Evolutionary conservation across 2,113 vertebrate species (phyloP), one percentile per base, ranked within the genome.

Genomic region (Hystrix cristata): DNA sequence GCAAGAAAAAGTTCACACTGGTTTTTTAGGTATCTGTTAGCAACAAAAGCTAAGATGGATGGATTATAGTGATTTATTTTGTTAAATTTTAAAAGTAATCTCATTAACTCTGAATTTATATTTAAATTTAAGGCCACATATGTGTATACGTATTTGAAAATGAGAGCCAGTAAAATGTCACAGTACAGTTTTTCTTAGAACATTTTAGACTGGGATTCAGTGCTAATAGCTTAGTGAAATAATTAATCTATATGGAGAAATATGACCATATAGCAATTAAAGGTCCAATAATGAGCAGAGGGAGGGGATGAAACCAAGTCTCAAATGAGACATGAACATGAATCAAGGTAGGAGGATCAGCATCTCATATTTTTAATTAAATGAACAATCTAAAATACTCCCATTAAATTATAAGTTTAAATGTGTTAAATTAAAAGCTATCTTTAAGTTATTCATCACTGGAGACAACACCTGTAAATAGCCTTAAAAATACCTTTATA

Each of bases 101-200:
- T 83, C 34, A 93, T 72, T 92, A 38, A 87, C 51, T 89, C 11
- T 69, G 16, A 92, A 83, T 65, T 71, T 87, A 60, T 57, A 87
- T 71, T 92, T 90, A 83, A 71, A 74, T 72, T 83, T 51, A 93
- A 92, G 11, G 38, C 48, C 34, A 3, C 19, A 1, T n/a, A 6
- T 62, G 25, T 25, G 25, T 43, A 34, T 65, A 13, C 69, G 34
- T 27, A 13, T 57, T 64, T 74, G 38, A 46, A 93, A 91, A 84
- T 71, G 31, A 89, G 11, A 65, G n/a, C 18, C 69, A 43, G 25
- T 25, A 74, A 18, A 80, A 15, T 91, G 64, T 48, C 67, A 34
- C 11, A 86, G 46, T 10, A 74, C 2, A 18, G 38, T 43, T 64
- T 95, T 94, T 18, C 0, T 25, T 48, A 93, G 16, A 91, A 71